Conservation (phyloP, 2,888 invertebrate genomes). For the Rhingia campestris region DNA sequence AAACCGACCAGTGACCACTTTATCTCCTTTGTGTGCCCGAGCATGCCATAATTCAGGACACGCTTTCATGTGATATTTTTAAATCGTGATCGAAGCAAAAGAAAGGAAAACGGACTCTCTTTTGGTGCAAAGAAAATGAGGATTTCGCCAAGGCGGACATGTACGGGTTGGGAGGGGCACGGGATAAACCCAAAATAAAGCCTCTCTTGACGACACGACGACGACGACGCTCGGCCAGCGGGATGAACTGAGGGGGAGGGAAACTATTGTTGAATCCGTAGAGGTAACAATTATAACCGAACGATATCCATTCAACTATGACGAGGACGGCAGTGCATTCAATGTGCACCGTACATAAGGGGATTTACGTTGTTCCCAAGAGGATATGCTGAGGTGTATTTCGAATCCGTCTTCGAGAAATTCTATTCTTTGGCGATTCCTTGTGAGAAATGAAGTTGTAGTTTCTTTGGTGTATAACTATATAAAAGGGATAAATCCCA, state of each 20-base stretch:
- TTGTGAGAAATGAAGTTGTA: conserved; percentile 38
- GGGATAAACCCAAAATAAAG: not conserved
- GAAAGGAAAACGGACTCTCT: conserved; percentile 27
- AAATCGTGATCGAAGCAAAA: conserved; percentile 62
- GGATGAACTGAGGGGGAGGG: conserved; percentile 2
- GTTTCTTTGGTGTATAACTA: conserved; percentile 9
- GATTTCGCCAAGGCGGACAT: conserved; percentile 29
- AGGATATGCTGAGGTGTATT: conserved; percentile 34
- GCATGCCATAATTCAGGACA: conserved; percentile 72
- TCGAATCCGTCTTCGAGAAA: conserved; percentile 52
- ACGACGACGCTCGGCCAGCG: too few species aligned
- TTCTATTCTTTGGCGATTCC: conserved; percentile 19
- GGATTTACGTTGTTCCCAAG: conserved; percentile 57
- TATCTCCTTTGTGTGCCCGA: conserved; percentile 66
- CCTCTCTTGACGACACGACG: not conserved
- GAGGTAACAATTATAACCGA: conserved; percentile 69
- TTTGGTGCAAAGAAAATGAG: conserved; percentile 45
- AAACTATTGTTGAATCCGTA: conserved; percentile 45
- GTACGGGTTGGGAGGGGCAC: not conserved
- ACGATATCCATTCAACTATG: conserved; percentile 35
- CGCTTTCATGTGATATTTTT: conserved; percentile 68
- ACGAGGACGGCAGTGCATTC: conserved; percentile 6
- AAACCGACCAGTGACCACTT: conserved; percentile 58
- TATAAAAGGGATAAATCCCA: conserved; percentile 39
- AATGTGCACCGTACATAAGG: conserved; percentile 42